Evolutionary conservation across 2,797 vertebrate species (phyloP), one percentile per base, ranked within the genome.

Genomic region (Aeoliscus strigatus): DNA sequence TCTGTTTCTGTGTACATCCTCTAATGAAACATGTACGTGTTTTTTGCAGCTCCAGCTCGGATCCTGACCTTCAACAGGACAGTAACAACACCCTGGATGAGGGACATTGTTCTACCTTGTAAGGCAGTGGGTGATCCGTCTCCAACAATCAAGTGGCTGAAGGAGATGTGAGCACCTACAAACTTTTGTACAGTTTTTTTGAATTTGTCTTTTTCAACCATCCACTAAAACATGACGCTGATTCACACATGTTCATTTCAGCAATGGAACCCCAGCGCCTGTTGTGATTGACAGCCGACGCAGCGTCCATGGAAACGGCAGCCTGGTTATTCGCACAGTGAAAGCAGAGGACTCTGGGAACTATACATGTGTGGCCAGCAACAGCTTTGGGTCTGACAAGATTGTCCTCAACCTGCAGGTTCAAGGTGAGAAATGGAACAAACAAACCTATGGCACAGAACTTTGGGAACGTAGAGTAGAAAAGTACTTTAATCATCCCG

Each of bases 281-380:
- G 94, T 95, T 44, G 91, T 87, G 79, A 93, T 93, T 60, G 96
- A 98, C 67, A 93, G 92, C 72, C 89, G 93, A 24, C 91, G 94
- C 64, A 93, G 91, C 54, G 86, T 95, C 84, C 94, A 96, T 29
- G 87, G 90, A 77, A 98, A 98, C 0, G 94, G 96, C 25, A 98
- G 96, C 79, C 95, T 98, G 14, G 81, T 97, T 33, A 96, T 98
- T 58, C 92, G 93, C 47, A 96, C 94, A 0, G 93, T 98, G 56
- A 97, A 97, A 75, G 96, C 96, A 6, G 94, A 97, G 64, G 96
- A 98, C 78, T 97, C 96, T 1, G 96, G 94, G 57, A 96, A 96
- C 63, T 98, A 98, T 77, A 97, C 92, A 6, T 98, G 96, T 3
- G 81, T 93, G 8, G 91, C 92, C 81, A 94, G 90, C 54, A 98